Evolutionary conservation across 1,140 invertebrate genomes (phyloP).

Genomic region (Pygmarrhopalites habei): DNA sequence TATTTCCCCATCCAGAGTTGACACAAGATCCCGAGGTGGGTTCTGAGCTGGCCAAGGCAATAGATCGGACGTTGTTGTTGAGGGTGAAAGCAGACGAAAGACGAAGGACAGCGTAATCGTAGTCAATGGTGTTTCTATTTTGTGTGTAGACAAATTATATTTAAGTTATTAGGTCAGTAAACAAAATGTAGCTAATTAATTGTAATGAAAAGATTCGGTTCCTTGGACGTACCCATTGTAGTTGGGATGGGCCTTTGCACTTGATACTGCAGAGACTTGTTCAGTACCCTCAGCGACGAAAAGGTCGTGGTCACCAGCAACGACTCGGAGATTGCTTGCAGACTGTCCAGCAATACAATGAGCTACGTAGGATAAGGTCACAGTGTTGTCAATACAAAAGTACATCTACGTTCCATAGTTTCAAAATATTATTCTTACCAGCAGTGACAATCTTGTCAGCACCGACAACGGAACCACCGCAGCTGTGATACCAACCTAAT

Average conservation of each 20-base stretch:
- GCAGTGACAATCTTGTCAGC: slow-evolving; percentile 16
- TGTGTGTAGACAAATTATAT: slow-evolving; percentile 37
- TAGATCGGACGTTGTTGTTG: slow-evolving; percentile 11
- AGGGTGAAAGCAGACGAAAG: slow-evolving; percentile 13
- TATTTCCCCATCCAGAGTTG: slow-evolving; percentile 18
- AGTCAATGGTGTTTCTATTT: slow-evolving; percentile 37
- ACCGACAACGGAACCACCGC: slow-evolving; percentile 8
- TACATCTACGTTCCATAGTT: no score
- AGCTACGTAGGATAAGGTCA: no score
- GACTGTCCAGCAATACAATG: slow-evolving; percentile 19
- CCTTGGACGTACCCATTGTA: slow-evolving; percentile 47
- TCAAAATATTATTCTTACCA: not conserved
- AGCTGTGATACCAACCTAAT: slow-evolving; percentile 7
- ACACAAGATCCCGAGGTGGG: slow-evolving; percentile 7
- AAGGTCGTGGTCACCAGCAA: slow-evolving; percentile 45
- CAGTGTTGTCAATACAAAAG: not conserved
- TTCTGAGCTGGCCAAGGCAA: slow-evolving; percentile 9
- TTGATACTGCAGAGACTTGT: slow-evolving; percentile 45
- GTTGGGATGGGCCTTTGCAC: slow-evolving; percentile 46
- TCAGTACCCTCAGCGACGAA: slow-evolving; percentile 43
- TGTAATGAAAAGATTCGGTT: slow-evolving; percentile 4
- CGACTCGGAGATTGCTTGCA: slow-evolving; percentile 28
- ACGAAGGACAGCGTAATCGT: slow-evolving; percentile 40
- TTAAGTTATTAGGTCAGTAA: no score
- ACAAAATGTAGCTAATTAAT: not conserved